Evolutionary conservation across 2,113 vertebrate species (phyloP).

Genomic region (Petaurus breviceps): DNA sequence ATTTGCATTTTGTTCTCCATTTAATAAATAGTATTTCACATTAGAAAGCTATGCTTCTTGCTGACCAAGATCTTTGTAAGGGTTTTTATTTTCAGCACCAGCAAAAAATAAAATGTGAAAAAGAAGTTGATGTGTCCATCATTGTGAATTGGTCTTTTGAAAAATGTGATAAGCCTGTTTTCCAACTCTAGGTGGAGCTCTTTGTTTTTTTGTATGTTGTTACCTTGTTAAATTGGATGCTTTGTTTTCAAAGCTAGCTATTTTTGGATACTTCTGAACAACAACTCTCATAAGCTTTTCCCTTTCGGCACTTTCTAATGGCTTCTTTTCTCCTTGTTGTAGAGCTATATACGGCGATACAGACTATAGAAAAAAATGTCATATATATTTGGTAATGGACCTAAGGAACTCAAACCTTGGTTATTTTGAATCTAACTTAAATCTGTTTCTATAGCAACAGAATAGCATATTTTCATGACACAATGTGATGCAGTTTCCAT

Average conservation of each 20-base stretch:
- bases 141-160: background rate
- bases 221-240: background rate
- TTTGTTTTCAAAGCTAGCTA: conserved; percentile 53
- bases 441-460: conserved; percentile 17
- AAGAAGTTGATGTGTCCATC: background rate
- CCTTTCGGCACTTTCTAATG: background rate
- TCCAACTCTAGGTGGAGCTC: conserved; percentile 84
- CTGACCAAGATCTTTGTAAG: background rate
- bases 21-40: conserved; percentile 10
- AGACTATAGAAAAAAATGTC: background rate
- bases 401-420: conserved; percentile 4
- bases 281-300: conserved; percentile 39
- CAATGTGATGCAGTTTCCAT: background rate
- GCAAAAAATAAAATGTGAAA: background rate
- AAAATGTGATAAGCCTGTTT: conserved; percentile 5
- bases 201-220: conserved; percentile 68
- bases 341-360: background rate
- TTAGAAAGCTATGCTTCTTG: conserved; percentile 24
- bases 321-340: conserved; percentile 28
- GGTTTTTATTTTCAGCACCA: conserved; percentile 2
- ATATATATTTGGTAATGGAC: conserved; percentile 35
- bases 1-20: conserved; percentile 16
- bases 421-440: conserved; percentile 45
- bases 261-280: conserved; percentile 54
- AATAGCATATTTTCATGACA: background rate